phyloP scores from a whole-genome alignment of 2,888 invertebrate species.

The Epicampocera succincta region DNA sequence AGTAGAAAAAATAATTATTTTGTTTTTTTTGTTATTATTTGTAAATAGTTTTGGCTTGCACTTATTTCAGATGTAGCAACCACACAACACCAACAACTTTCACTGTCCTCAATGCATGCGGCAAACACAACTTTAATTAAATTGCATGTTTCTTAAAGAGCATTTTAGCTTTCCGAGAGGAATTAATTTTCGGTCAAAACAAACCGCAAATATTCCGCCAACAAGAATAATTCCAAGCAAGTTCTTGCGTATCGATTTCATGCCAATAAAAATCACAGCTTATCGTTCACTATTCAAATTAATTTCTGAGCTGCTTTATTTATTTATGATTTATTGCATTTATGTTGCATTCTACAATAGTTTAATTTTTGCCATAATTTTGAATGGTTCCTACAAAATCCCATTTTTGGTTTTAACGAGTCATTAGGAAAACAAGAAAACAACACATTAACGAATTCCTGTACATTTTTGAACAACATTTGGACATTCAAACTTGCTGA shows the following conservation, averaged over 20 bases:
- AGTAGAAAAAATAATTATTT: conserved; percentile 4
- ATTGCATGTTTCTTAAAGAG: conserved; percentile 41
- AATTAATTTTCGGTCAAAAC: conserved; percentile 1
- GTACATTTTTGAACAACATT: no score
- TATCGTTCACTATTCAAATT: conserved; percentile 15
- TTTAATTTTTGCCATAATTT: conserved; percentile 4
- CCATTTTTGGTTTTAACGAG: background rate
- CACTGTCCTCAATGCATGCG: conserved; percentile 29
- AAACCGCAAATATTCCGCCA: background rate
- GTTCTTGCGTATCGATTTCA: background rate
- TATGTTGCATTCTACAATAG: conserved; percentile 44
- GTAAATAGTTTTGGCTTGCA: conserved; percentile 54
- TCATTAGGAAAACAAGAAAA: background rate
- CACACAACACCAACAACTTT: background rate
- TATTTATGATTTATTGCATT: conserved; percentile 53
- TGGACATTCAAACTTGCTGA: no score
- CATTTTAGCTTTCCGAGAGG: conserved; percentile 8
- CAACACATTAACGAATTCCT: no score
- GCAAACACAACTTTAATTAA: conserved; percentile 24
- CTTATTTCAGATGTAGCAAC: conserved; percentile 36
- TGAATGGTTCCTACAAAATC: background rate
- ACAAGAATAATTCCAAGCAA: no score
- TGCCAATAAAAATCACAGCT: conserved; percentile 5
- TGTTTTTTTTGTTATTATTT: conserved; percentile 16
- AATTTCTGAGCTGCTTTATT: conserved; percentile 52